Evolutionary conservation across 1,140 invertebrate genomes (phyloP), one percentile per base, ranked within the genome.

Genomic region (Artemia franciscana): DNA sequence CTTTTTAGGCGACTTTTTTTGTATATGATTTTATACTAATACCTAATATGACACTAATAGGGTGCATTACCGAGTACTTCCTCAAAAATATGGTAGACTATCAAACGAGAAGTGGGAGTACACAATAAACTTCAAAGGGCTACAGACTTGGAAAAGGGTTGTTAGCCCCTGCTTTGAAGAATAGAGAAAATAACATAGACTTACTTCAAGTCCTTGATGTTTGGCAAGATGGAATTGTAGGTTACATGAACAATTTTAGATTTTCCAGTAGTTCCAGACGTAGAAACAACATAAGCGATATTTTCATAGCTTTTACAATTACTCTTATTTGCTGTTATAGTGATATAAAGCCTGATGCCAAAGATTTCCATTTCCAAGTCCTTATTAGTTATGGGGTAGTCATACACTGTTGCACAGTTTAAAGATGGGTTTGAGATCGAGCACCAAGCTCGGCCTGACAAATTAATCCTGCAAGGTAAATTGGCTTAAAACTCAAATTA

Each of bases 201-300:
- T 28, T 67, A 71, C 73, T 70, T 73, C 5, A 85, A 74, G 65
- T 80, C 76, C 65, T 73, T 67, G 58, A 84, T 77, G 71, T 85
- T 85, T 5, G 76, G 74, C 62, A 78, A 70, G 64, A 85, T 80
- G 67, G 77, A 81, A 24, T 73, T 66, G 66, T 81, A 72, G 23
- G 78, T 74, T 0, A 84, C 81, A 70, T 74, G 75, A 15, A 84
- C 77, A 61, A 80, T 72, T 71, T 82, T 84, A 28, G 78, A 77
- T 58, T 71, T 67, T 57, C 80, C 81, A 26, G 81, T 84, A 58
- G 79, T 81, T 39, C 82, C 83, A 9, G 82, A 84, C 25, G 83
- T 83, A 62, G 74, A 70, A 28, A 80, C 74, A 18, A 74, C 73
- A 71, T 78, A 82, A 59, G 78, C 78, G 68, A 82, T 75, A 57